phyloP scores from a whole-genome alignment of 2,888 invertebrate genomes.

The Tenodera sinensis region DNA sequence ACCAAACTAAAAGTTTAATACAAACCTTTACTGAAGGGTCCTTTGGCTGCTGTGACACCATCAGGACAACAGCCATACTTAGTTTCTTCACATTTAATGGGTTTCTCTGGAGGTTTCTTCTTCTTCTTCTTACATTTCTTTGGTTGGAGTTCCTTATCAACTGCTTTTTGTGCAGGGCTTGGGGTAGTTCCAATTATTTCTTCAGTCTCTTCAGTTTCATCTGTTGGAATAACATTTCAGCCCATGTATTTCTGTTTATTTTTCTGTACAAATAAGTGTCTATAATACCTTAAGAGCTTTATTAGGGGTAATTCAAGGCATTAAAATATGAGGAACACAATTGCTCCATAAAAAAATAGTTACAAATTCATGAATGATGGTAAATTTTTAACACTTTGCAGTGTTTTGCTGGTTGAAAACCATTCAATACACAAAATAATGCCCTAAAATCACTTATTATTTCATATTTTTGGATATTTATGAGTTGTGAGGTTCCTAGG shows the following conservation, averaged over 20 bases:
- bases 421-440: no score
- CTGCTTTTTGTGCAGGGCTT: constrained; percentile 51
- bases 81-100: constrained; percentile 54
- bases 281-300: background rate
- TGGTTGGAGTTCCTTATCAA: constrained; percentile 47
- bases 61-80: constrained; percentile 85
- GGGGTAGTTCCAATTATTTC: constrained; percentile 40
- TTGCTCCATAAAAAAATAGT: no score
- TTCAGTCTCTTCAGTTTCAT: background rate
- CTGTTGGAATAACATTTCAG: background rate
- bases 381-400: no score
- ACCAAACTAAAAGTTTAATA: background rate
- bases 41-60: constrained; percentile 68
- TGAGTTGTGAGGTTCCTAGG: no score
- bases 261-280: background rate
- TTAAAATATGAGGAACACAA: no score
- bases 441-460: no score
- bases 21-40: constrained; percentile 73
- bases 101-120: constrained; percentile 45
- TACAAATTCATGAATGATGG: no score
- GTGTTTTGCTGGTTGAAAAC: no score
- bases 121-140: constrained; percentile 56
- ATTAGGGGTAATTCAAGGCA: background rate
- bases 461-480: no score
- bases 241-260: background rate